A percentile compares a stretch with the other conserved stretches of the same genome.
These are phyloP conservation scores for Noturus placidus DNA, from an alignment of 2,113 vertebrate species.

Conservation along the genomic window DNA sequence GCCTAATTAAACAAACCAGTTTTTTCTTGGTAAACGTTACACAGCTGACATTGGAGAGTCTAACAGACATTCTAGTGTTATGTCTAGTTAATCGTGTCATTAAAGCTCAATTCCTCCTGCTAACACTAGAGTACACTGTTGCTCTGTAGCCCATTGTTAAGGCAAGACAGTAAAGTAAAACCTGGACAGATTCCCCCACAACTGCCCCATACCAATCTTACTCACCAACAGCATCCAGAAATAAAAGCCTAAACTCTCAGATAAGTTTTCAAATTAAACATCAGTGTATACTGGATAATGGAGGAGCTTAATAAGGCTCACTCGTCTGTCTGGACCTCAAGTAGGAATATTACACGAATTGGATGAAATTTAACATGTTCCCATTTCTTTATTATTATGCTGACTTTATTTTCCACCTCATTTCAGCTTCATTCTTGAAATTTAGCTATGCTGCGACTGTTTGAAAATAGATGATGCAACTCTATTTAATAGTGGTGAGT, in stretches of 20 bases:
- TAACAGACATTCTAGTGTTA: neutral
- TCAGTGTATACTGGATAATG: constrained; percentile 15
- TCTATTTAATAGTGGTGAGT: neutral
- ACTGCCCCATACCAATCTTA: constrained; percentile 2
- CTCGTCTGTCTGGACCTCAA: neutral
- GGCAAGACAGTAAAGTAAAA: neutral
- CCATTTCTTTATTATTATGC: neutral
- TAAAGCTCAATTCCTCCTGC: constrained; percentile 7
- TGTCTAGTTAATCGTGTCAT: neutral
- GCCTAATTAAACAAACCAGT: neutral
- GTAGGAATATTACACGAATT: neutral
- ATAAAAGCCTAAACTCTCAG: constrained; percentile 10
- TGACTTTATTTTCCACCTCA: neutral
- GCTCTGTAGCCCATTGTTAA: constrained; percentile 38
- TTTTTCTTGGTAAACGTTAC: neutral
- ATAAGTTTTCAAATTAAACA: constrained; percentile 26
- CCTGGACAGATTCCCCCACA: constrained; percentile 1
- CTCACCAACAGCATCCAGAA: constrained; percentile 1
- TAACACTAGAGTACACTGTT: constrained; percentile 50
- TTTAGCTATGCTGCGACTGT: neutral
- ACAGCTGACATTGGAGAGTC: neutral
- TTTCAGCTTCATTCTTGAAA: neutral
- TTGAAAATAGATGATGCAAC: neutral
- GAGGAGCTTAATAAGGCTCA: neutral
- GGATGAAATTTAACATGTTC: neutral